These are phyloP conservation scores for Didymodactylos carnosus DNA, from an alignment of 2,888 invertebrate genomes.

Conservation along the genomic window DNA sequence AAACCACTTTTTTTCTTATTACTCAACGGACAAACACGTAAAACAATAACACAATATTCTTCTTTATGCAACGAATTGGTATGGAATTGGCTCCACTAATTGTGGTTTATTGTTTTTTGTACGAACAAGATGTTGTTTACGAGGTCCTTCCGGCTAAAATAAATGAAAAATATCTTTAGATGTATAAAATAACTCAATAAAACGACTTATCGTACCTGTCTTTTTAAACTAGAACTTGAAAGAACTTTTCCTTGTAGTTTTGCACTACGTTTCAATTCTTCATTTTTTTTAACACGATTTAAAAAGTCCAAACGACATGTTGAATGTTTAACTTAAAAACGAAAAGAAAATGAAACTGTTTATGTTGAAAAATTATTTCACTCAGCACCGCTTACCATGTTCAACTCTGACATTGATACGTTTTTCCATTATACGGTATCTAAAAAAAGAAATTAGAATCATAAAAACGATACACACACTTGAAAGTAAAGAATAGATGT, in stretches of 20 bases:
- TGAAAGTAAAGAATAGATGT: no score
- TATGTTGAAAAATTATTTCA: not conserved
- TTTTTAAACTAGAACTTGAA: slow-evolving; percentile 21
- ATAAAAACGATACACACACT: slow-evolving; percentile 17
- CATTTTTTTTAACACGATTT: slow-evolving; percentile 74
- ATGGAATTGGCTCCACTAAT: slow-evolving; percentile 74
- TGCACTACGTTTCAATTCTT: slow-evolving; percentile 59
- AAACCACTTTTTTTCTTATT: no score
- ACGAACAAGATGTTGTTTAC: slow-evolving; percentile 63
- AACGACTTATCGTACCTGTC: slow-evolving; percentile 28
- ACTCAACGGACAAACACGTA: not conserved
- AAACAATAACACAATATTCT: not conserved
- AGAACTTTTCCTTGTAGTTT: slow-evolving; percentile 52
- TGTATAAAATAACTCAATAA: no score
- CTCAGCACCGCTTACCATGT: slow-evolving; percentile 47
- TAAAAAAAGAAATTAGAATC: slow-evolving; percentile 20
- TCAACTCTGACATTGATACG: slow-evolving; percentile 84
- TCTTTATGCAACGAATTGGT: slow-evolving; percentile 85
- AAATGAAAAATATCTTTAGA: no score
- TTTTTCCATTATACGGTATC: slow-evolving; percentile 70
- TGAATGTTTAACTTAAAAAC: slow-evolving; percentile 57
- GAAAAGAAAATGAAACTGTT: not conserved
- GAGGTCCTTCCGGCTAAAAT: slow-evolving; percentile 60
- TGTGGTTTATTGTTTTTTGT: slow-evolving; percentile 56
- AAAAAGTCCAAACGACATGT: slow-evolving; percentile 92